Conservation (phyloP, 2,888 invertebrate species). For the Hirtodrosophila confusa region DNA sequence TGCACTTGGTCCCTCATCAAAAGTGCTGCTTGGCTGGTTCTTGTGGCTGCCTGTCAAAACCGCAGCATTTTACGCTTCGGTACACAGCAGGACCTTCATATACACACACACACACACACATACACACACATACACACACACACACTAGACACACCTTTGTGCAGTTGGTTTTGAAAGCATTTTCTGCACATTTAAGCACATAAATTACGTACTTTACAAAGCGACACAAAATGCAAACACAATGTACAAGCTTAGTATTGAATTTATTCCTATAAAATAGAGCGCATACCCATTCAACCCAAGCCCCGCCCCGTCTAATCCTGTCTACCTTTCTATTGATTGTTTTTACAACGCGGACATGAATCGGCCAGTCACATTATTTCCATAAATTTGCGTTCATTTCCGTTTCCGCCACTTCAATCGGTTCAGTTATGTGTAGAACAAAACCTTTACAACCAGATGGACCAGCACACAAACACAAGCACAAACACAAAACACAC, state of each 20-base stretch:
- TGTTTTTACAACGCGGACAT: slow-evolving; percentile 48
- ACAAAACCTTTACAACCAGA: slow-evolving; percentile 17
- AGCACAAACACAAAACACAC: not conserved
- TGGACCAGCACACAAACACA: slow-evolving; percentile 12
- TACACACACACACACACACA: slow-evolving; percentile 7
- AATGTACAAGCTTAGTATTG: slow-evolving; percentile 53
- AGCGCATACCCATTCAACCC: not conserved
- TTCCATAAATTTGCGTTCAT: slow-evolving; percentile 78
- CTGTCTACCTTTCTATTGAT: slow-evolving; percentile 34
- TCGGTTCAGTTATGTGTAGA: slow-evolving; percentile 29
- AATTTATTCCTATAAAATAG: slow-evolving; percentile 65
- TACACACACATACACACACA: not conserved
- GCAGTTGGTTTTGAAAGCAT: slow-evolving; percentile 67
- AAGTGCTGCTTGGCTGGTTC: slow-evolving; percentile 27
- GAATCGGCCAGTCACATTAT: slow-evolving; percentile 58
- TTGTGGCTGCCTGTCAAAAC: slow-evolving; percentile 49
- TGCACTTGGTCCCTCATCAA: slow-evolving; percentile 68
- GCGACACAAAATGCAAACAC: slow-evolving; percentile 51
- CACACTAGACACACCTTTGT: slow-evolving; percentile 37
- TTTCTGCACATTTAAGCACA: slow-evolving; percentile 69
- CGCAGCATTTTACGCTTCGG: slow-evolving; percentile 66
- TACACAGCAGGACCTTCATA: slow-evolving; percentile 28
- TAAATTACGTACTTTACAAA: slow-evolving; percentile 64
- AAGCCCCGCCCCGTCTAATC: not conserved
- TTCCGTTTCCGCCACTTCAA: slow-evolving; percentile 75